Conservation (phyloP, 2,888 invertebrate species). For the Eupithecia dodoneata region DNA sequence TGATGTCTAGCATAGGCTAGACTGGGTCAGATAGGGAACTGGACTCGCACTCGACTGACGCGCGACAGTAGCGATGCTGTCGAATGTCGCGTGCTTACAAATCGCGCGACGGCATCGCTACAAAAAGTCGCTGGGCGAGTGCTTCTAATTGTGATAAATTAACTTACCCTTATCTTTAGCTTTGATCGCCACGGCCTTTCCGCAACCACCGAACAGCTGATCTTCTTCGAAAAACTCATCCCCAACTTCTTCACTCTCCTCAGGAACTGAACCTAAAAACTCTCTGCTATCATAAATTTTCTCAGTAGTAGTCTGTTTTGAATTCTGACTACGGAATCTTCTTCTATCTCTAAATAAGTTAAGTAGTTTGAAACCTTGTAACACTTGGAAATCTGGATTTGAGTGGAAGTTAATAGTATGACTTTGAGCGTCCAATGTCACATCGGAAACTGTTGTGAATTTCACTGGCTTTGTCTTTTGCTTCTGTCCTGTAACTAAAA, state of each 20-base stretch:
- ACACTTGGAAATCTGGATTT: constrained; percentile 72
- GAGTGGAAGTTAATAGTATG: constrained; percentile 69
- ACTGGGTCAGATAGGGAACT: background rate
- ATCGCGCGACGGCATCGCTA: no score
- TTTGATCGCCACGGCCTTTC: constrained; percentile 49
- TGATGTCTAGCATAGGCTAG: no score
- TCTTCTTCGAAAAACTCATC: constrained; percentile 50
- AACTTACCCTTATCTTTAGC: constrained; percentile 31
- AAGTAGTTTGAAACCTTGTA: constrained; percentile 73
- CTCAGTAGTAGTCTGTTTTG: constrained; percentile 57
- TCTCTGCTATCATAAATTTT: constrained; percentile 53
- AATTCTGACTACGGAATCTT: constrained; percentile 49
- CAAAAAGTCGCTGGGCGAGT: no score
- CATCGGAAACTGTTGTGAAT: constrained; percentile 51
- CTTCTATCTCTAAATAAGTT: constrained; percentile 65
- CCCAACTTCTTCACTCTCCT: constrained; percentile 46
- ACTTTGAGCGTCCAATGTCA: constrained; percentile 55
- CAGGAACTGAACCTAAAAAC: constrained; percentile 42
- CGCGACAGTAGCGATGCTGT: no score
- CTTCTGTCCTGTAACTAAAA: constrained; percentile 35
- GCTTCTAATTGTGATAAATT: background rate
- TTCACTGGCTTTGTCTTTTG: constrained; percentile 54
- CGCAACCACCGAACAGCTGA: constrained; percentile 64
- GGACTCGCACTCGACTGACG: background rate
- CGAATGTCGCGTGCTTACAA: no score